Evolutionary conservation across 2,888 invertebrate genomes (phyloP), one percentile per base, ranked within the genome.

Genomic region (Micropterix aruncella): DNA sequence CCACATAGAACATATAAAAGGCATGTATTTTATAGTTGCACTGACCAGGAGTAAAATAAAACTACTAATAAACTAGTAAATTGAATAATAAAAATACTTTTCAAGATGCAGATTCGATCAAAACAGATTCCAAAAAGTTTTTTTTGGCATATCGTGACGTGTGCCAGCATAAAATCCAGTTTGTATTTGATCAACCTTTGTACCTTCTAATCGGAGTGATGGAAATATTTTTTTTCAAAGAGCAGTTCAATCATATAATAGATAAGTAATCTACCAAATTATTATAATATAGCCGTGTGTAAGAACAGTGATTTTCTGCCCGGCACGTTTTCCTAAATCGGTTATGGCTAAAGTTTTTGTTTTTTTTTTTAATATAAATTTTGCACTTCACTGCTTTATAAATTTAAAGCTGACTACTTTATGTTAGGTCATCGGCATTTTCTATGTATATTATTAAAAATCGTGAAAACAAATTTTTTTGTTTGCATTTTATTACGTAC

Each of bases 381-480:
- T 27, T 41, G 41, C 19, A 41, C 41, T 41, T 19, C 36, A 14
- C 15, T 36, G 7, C 7, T 9, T 36, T 36, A n/a, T n/a, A 38
- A 38, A 38, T 38, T 38, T 15, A 38, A 3, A 5, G 3, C 16
- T n/a, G n/a, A n/a, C n/a, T n/a, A 3, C 16, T 38, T 17, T 16
- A 9, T 15, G 18, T 4, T 4, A n/a, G 18, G 9, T 18, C 9
- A 19, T 16, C 16, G 37, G 17, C 16, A 38, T 38, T 39, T 43
- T 38, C 39, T 9, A 43, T 18, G 14, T 38, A 3, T 43, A 19
- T 17, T 37, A 18, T 18, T 19, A 43, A 43, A 18, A 38, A 37
- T 42, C 39, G 43, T 68, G 65, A 67, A 64, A 68, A 68, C 65
- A 64, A 54, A 51, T 46, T 41, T 36, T 12, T 45, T 15, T 27